phyloP scores from a whole-genome alignment of 1,140 invertebrate species.

The Drosophila pallidifrons region DNA sequence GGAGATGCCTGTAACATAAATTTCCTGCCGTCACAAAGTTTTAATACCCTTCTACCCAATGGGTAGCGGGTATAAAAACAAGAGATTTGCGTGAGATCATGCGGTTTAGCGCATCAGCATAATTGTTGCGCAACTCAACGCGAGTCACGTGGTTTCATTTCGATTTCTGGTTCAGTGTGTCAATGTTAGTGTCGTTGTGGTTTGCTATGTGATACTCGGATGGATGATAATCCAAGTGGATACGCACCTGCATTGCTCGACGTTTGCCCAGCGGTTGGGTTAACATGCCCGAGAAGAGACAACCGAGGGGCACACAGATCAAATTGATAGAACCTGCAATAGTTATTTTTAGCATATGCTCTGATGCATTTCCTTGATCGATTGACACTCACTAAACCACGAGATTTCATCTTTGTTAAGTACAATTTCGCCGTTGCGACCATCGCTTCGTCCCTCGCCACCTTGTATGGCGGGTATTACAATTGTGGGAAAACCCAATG shows the following conservation, averaged over 20 bases:
- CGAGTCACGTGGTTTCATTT: slow-evolving; percentile 42
- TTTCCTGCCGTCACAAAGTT: too few relatives aligned
- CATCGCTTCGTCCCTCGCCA: slow-evolving; percentile 83
- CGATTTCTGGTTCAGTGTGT: slow-evolving; percentile 63
- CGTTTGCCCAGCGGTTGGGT: slow-evolving; percentile 90
- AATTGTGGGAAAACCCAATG: slow-evolving; percentile 91
- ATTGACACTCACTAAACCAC: slow-evolving; percentile 89
- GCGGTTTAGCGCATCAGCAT: slow-evolving; percentile 38
- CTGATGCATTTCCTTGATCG: not conserved
- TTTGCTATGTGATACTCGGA: not conserved
- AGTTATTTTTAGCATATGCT: not conserved
- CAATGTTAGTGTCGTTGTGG: slow-evolving; percentile 48
- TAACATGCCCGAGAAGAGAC: slow-evolving; percentile 89
- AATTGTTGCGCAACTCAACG: slow-evolving; percentile 52
- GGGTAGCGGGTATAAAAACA: slow-evolving; percentile 7
- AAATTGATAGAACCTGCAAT: slow-evolving; percentile 90
- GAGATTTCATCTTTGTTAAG: slow-evolving; percentile 89
- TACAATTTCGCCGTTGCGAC: slow-evolving; percentile 84
- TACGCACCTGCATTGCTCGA: slow-evolving; percentile 89
- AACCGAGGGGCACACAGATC: slow-evolving; percentile 91
- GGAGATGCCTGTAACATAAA: too few relatives aligned
- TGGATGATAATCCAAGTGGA: not conserved
- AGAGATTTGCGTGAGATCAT: slow-evolving; percentile 24
- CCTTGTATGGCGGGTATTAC: slow-evolving; percentile 89
- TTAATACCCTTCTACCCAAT: too few relatives aligned